Percentiles rank a stretch among this genome's conserved stretches.
Evolutionary conservation across 2,113 vertebrate species (phyloP).

Genomic region (Pandion haliaetus): DNA sequence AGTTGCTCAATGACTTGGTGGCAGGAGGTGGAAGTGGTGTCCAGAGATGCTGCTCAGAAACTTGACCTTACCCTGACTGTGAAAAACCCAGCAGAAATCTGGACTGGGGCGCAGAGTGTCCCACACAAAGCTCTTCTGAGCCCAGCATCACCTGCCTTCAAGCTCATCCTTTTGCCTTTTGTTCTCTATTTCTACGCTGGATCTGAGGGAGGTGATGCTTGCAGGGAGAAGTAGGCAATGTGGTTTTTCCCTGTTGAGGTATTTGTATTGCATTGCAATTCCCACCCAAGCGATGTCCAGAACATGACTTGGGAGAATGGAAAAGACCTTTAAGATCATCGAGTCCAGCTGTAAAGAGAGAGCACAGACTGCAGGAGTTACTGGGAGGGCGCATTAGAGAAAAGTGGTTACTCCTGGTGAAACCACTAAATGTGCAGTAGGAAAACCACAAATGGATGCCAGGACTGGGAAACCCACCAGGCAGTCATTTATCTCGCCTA

Average conservation of each 20-base stretch:
- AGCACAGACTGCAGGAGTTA: background rate
- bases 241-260: fast-evolving
- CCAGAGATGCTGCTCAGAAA: background rate
- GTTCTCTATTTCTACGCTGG: fast-evolving
- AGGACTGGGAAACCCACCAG: background rate
- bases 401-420: fast-evolving
- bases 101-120: background rate
- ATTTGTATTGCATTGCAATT: background rate
- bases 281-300: background rate
- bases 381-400: fast-evolving
- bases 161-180: background rate
- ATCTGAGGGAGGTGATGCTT: background rate
- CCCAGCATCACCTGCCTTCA: background rate
- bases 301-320: background rate
- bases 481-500: slow-evolving; percentile 24
- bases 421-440: background rate
- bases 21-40: background rate
- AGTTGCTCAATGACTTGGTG: background rate
- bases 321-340: background rate
- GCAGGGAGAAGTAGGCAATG: background rate
- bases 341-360: fast-evolving
- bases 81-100: background rate
- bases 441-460: background rate
- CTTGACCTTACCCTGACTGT: too few species aligned
- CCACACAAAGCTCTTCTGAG: background rate